Evolutionary conservation across 2,888 invertebrate genomes (phyloP), one percentile per base, ranked within the genome.

Genomic region (Mythimna vitellina): DNA sequence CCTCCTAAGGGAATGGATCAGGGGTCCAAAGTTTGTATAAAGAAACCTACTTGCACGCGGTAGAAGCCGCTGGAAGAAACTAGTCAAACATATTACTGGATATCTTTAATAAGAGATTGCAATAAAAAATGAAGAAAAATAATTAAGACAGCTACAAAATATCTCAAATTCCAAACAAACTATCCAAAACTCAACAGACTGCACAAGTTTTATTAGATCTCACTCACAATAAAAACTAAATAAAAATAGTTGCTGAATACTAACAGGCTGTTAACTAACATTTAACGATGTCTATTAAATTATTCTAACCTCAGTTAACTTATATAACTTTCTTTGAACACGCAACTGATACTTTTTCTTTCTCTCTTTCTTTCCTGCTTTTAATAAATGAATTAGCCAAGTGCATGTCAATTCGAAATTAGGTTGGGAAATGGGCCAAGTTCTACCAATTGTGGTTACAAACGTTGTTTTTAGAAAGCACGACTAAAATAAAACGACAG

Each of bases 231-330:
- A 72, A 76, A 76, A 76, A 64, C 62, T 12, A 78, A 78, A 63
- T 10, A 86, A 54, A 78, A 67, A 61, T 35, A 70, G 42, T 42
- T 51, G 54, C 62, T 63, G 69, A 61, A 67, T 63, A 42, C 56
- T 70, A 77, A 70, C 79, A 67, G 67, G 42, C 57, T 77, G 71
- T 81, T 81, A 81, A 81, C 79, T 58, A 46, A 75, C 70, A 46
- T 49, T 72, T 80, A 80, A 77, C 82, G 75, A 76, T 80, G 65
- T 67, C 54, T 65, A 85, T 85, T 76, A 77, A 82, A 66, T 77
- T 81, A 71, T 71, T 54, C 63, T 61, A 22, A 70, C 80, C 54
- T 29, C 63, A 73, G 69, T 82, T 73, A 79, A 79, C 70, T 66
- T 58, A 29, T 66, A 62, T 63, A 79, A 79, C 81, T 76, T 81